A percentile compares a stretch with the other conserved stretches of the same genome.
phyloP scores from a whole-genome alignment of 2,888 invertebrate genomes.

The Drosophila neotestacea region DNA sequence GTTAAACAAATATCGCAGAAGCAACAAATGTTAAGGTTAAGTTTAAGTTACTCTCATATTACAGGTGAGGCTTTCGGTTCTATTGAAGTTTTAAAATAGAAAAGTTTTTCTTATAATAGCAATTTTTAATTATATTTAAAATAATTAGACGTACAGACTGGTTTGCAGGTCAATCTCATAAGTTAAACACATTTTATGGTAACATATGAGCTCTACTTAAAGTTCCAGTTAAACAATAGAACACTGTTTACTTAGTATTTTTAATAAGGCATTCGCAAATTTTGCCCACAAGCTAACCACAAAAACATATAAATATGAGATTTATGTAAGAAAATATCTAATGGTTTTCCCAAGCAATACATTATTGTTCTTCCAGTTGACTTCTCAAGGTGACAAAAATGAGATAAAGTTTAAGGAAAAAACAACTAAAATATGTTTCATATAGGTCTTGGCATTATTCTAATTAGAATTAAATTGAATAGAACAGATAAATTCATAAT shows the following conservation, averaged over 20 bases:
- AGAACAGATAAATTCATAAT: neutral
- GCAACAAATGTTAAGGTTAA: constrained; percentile 4
- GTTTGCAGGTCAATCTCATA: neutral
- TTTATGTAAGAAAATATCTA: constrained; percentile 7
- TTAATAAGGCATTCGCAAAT: neutral
- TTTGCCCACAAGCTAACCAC: neutral
- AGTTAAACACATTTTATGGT: neutral
- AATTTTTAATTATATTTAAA: neutral
- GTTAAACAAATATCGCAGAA: neutral
- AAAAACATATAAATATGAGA: neutral
- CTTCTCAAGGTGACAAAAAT: neutral
- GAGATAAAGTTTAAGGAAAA: no score
- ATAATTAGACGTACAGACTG: neutral
- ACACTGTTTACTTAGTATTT: neutral
- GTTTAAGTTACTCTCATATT: neutral
- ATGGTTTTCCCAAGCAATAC: neutral
- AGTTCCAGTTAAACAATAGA: neutral
- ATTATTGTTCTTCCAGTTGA: neutral
- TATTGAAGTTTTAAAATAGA: neutral
- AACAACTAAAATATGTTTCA: no score
- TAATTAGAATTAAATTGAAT: no score
- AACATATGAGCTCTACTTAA: no score
- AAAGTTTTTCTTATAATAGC: neutral
- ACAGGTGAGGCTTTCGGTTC: neutral
- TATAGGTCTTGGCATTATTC: no score